A percentile compares a stretch with the other conserved stretches of the same genome.
Evolutionary conservation across 1,140 invertebrate species (phyloP).

Genomic region (Drosophila simulans): DNA sequence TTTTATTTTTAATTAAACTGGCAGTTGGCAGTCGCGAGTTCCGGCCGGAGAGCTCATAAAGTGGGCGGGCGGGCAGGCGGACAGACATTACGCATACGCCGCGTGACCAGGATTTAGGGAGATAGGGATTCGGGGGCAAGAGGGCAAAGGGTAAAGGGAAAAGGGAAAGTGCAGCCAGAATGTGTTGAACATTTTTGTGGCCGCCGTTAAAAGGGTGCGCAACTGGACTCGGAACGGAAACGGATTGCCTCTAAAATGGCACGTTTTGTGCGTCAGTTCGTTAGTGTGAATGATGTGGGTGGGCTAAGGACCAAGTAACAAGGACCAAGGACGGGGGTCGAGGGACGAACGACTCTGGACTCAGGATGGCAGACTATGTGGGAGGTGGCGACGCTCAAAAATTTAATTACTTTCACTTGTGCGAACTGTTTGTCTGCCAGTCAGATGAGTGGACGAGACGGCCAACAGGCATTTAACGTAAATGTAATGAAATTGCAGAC

Average conservation of each 20-base stretch:
- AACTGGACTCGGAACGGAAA: slow-evolving; percentile 32
- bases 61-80: slow-evolving; percentile 11
- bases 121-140: neutral
- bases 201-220: slow-evolving; percentile 61
- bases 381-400: slow-evolving; percentile 57
- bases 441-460: slow-evolving; percentile 37
- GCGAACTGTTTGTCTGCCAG: slow-evolving; percentile 72
- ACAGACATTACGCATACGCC: slow-evolving; percentile 62
- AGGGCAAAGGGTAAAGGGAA: neutral
- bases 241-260: slow-evolving; percentile 35
- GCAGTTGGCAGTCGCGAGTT: slow-evolving; percentile 34
- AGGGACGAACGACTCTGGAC: neutral
- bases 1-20: slow-evolving; percentile 79
- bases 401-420: slow-evolving; percentile 83
- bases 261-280: slow-evolving; percentile 65
- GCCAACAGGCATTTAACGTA: slow-evolving; percentile 77
- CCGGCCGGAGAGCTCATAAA: slow-evolving; percentile 56
- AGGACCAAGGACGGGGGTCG: neutral
- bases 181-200: slow-evolving; percentile 78
- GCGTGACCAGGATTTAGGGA: slow-evolving; percentile 5
- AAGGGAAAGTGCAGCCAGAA: slow-evolving; percentile 53
- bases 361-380: neutral
- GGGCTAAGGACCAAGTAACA: neutral
- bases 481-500: slow-evolving; percentile 77
- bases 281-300: slow-evolving; percentile 68